Percentiles rank a stretch among this genome's conserved stretches.
Evolutionary conservation across 2,113 vertebrate species (phyloP).

Genomic region (Zapus hudsonius): DNA sequence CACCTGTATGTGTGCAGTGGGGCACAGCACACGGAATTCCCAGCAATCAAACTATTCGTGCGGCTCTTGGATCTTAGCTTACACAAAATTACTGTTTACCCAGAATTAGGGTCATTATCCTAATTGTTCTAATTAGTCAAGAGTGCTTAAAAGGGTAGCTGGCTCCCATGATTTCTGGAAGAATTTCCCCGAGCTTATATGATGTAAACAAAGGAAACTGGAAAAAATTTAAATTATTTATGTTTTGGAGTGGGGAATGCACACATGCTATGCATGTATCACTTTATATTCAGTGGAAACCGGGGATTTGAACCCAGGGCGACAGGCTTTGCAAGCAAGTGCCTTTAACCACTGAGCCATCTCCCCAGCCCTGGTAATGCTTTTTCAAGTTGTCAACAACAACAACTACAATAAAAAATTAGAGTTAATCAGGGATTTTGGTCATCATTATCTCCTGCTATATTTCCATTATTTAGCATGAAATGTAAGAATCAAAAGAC

Average conservation of each 20-base stretch:
- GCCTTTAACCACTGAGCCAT: too few relatives aligned
- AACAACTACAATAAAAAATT: conserved; percentile 6
- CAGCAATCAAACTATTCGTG: background rate
- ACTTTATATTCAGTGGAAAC: too few relatives aligned
- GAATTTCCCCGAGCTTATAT: conserved; percentile 49
- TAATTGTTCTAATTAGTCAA: conserved; percentile 49
- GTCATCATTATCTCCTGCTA: background rate
- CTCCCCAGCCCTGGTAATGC: background rate
- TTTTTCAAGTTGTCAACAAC: conserved; percentile 11
- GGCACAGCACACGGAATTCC: background rate
- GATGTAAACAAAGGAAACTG: background rate
- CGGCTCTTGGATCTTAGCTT: conserved; percentile 8
- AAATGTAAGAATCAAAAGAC: background rate
- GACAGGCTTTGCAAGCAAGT: too few relatives aligned
- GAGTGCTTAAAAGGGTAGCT: background rate
- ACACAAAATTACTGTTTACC: background rate
- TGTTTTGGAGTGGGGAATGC: too few relatives aligned
- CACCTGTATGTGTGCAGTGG: background rate
- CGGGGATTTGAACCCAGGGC: too few relatives aligned
- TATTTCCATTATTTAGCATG: background rate
- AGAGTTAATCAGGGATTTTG: background rate
- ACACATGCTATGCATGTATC: too few relatives aligned
- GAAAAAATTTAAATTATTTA: background rate
- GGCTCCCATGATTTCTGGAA: background rate
- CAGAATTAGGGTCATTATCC: conserved; percentile 38